Evolutionary conservation across 2,113 vertebrate species (phyloP).

Genomic region (Sylvicapra grimmia): DNA sequence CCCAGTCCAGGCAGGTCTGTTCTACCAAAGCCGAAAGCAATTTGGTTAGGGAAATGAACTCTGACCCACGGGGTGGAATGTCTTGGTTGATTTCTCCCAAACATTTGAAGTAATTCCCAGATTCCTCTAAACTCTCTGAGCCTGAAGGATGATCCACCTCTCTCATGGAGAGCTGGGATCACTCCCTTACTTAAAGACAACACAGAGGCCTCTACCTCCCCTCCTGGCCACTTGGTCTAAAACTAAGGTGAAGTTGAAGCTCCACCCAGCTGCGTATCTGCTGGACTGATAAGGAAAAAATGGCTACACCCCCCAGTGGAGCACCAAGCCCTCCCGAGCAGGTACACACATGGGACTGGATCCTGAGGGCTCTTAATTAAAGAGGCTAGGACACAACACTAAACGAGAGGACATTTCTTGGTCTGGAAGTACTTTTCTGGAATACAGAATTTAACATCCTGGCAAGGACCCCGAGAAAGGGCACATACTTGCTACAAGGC

Average conservation of each 20-base stretch:
- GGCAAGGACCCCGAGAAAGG: neutral
- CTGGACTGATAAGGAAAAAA: neutral
- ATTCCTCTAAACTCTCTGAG: neutral
- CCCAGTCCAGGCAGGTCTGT: neutral
- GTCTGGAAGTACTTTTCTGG: neutral
- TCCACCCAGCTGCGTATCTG: no score
- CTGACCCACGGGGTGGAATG: neutral
- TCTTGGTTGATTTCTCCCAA: neutral
- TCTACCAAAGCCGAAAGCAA: neutral
- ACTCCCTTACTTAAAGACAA: neutral
- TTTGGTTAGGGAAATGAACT: neutral
- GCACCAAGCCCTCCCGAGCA: neutral
- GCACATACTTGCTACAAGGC: neutral
- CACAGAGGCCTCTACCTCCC: neutral
- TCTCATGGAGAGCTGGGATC: neutral
- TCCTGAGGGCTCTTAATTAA: neutral
- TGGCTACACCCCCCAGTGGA: neutral
- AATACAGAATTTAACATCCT: neutral
- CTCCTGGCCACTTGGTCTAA: neutral
- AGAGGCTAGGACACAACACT: neutral
- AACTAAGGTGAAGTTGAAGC: neutral
- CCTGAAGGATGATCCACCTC: neutral
- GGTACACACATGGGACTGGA: rapidly evolving
- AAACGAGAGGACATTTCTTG: neutral
- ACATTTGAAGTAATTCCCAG: neutral